Base-by-base conservation (phyloP, 2,113 vertebrate genomes). In the Daphoenositta chrysoptera region DNA sequence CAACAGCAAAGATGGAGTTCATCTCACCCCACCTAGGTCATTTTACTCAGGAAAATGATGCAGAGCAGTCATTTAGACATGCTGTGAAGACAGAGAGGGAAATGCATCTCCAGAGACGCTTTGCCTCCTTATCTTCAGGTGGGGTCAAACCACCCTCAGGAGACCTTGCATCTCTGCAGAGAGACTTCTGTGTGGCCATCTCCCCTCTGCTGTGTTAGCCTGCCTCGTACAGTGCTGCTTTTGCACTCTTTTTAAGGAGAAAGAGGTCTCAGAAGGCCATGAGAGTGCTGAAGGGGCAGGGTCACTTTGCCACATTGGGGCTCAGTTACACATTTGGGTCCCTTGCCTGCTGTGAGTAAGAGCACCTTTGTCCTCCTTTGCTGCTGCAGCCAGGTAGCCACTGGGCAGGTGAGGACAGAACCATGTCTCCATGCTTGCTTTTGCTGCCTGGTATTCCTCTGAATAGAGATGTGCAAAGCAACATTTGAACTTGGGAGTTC, bases 371-470 rank as follows among this genome's bases (percentile, higher is more conserved):
- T 33, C 15, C 22, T 23, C 30, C n/a, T 47, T 85, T 4, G 2
- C 33, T 35, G 26, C n/a, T 3, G 1, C 44, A 65, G 33, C 44
- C 47, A 65, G 64, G 45, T 13, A 26, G 70, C 26, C 54, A 18
- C 0, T 0, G 60, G 33, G 31, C 0, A 1, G 20, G 7, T 33
- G 61, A 79, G 66, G 65, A 58, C 33, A 71, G 28, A 64, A 37
- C 44, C 2, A 1, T 30, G 27, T 57, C 33, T 16, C 35, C 27
- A 23, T 1, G 2, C 26, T 63, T 27, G 42, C 24, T 58, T 81
- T 53, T 39, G 11, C 68, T 68, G 40, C 11, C 50, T 31, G 31
- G 4, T 42, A 9, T 39, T 77, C 37, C 63, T 60, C 68, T 28
- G 30, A 28, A 27, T 23, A 21, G 23, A 90, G 48, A 51, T 6